Percentiles rank a stretch among this genome's conserved stretches.
Evolutionary conservation across 2,888 invertebrate species (phyloP).

Genomic region (Notodonta ziczac): DNA sequence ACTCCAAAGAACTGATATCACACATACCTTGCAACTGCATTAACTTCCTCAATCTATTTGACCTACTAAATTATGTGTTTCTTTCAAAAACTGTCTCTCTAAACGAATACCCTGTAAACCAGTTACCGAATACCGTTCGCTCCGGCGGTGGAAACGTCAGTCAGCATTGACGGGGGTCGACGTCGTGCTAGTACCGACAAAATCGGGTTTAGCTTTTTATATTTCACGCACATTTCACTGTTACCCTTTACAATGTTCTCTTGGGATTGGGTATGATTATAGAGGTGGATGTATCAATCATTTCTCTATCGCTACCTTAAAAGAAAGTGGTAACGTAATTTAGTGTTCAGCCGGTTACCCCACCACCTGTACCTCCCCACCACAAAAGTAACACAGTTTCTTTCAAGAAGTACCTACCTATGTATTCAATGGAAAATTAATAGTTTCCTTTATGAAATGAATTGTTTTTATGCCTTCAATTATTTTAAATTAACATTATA

Average conservation of each 20-base stretch:
- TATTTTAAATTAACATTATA: too few relatives aligned
- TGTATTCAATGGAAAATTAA: too few relatives aligned
- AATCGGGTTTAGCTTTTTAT: conserved; percentile 52
- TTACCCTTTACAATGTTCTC: conserved; percentile 1
- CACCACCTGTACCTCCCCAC: too few relatives aligned
- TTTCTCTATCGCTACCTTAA: too few relatives aligned
- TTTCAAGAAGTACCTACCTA: too few relatives aligned
- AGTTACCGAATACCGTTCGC: conserved; percentile 29
- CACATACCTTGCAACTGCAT: too few relatives aligned
- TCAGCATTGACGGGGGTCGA: conserved; percentile 37
- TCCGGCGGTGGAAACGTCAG: conserved; percentile 26
- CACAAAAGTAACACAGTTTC: too few relatives aligned
- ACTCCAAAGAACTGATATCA: too few relatives aligned
- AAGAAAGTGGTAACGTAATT: too few relatives aligned
- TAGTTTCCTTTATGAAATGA: too few relatives aligned
- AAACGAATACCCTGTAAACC: conserved; percentile 25
- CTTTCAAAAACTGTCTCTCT: conserved; percentile 9
- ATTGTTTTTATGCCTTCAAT: too few relatives aligned
- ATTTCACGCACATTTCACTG: conserved; percentile 41
- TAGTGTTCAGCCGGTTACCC: too few relatives aligned
- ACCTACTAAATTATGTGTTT: neutral
- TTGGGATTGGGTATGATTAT: conserved; percentile 1
- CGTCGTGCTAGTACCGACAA: conserved; percentile 28
- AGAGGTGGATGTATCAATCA: neutral
- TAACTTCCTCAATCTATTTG: neutral